Evolutionary conservation across 2,888 invertebrate genomes (phyloP), one percentile per base, ranked within the genome.

Genomic region (Doris montereyensis): DNA sequence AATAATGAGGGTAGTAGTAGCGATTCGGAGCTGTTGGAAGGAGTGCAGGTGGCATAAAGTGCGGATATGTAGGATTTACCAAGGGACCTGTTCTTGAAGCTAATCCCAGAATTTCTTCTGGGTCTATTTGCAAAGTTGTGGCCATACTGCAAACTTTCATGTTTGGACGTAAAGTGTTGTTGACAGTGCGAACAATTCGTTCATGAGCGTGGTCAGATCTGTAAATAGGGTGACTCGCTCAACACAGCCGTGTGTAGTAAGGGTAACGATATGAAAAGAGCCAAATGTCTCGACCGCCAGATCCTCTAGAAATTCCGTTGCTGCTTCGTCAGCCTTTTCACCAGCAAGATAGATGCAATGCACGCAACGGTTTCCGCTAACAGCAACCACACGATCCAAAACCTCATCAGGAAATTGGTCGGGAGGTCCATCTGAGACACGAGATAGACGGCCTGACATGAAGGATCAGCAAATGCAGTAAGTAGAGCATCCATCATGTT

Each of bases 361-460:
- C 21, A 91, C 83, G 0, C 90, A 88, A 2, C 91, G 83, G 68
- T 86, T 86, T 28, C 85, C 81, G 34, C 86, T 82, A 1, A 87
- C 84, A 34, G 83, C 84, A 21, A 86, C 84, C 21, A 90, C 87
- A 41, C 87, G 81, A 78, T 91, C 90, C 10, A 91, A 83, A 82
- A 91, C 89, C 52, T 89, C 89, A 17, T 84, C 85, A 3, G 89
- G 86, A 76, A 88, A 84, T 77, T 90, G 88, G 77, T 91, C 91
- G 1, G 91, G 91, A 28, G 89, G 79, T n/a, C 90, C 89, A 82
- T 91, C 90, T 0, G 91, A 90, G 91, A 90, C 4, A 91, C 88
- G 2, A 91, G 83, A 79, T 89, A 90, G 8, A 91, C 89, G 10
- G 89, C 88, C 68, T 90, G 86, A 85, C 90, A 90, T 2, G 82